Evolutionary conservation across 1,140 invertebrate genomes (phyloP).

Genomic region (Euwallacea fornicatus): DNA sequence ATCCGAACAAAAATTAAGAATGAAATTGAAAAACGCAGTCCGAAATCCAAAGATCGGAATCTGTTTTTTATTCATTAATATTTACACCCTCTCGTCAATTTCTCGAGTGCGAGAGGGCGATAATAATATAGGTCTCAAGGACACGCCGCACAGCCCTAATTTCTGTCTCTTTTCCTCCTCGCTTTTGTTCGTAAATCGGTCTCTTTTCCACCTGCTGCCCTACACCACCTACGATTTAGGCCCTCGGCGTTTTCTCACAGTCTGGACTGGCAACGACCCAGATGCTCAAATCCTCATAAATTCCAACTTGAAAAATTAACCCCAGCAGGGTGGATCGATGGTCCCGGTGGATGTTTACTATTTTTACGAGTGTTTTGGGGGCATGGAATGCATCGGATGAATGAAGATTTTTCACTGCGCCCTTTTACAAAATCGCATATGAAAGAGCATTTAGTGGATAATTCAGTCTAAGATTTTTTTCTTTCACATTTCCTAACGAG

Average conservation of each 20-base stretch:
- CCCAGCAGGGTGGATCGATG: conserved; percentile 27
- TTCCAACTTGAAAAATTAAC: conserved; percentile 37
- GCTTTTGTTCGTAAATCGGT: background rate
- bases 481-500: too few relatives aligned
- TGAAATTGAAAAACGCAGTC: conserved; percentile 25
- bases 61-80: conserved; percentile 36
- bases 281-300: conserved; percentile 37
- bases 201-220: conserved; percentile 28
- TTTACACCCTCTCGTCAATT: conserved; percentile 30
- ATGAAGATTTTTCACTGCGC: background rate
- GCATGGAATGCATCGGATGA: background rate
- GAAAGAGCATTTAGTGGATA: too few relatives aligned
- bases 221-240: conserved; percentile 31
- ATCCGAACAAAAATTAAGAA: conserved; percentile 21
- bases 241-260: conserved; percentile 35
- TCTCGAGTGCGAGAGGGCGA: conserved; percentile 14
- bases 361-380: conserved; percentile 36
- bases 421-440: background rate
- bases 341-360: conserved; percentile 35
- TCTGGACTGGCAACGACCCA: conserved; percentile 32
- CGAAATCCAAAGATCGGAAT: conserved; percentile 23
- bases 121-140: conserved; percentile 31
- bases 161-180: conserved; percentile 12
- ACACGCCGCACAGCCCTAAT: conserved; percentile 16
- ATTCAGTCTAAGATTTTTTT: too few relatives aligned